phyloP scores from a whole-genome alignment of 2,113 vertebrate genomes.

The Athene noctua region DNA sequence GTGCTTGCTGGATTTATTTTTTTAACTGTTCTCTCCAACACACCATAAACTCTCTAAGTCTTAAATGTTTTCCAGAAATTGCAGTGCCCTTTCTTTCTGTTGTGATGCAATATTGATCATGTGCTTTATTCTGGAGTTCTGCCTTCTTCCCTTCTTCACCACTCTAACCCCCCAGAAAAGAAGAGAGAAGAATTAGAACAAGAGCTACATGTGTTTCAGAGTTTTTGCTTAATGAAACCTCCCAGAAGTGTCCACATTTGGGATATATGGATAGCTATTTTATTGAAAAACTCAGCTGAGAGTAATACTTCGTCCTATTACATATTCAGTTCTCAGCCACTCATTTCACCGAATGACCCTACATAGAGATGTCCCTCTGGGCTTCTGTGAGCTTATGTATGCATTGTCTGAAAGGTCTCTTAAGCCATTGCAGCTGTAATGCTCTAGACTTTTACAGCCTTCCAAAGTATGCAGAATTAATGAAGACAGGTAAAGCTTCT shows the following conservation, averaged over 20 bases:
- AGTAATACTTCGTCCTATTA: not conserved
- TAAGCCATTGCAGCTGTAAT: not conserved
- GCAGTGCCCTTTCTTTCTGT: not conserved
- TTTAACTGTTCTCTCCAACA: not conserved
- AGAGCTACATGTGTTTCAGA: not conserved
- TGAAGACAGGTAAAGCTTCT: not conserved
- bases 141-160: not conserved
- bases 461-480: not conserved
- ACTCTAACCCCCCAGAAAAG: not conserved
- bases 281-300: not conserved
- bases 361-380: not conserved
- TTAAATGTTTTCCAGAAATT: not conserved
- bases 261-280: not conserved
- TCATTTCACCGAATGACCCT: not conserved
- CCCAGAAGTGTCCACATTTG: not conserved
- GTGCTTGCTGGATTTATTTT: not conserved
- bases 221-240: not conserved
- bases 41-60: not conserved
- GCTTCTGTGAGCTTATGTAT: not conserved
- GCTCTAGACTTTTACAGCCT: not conserved
- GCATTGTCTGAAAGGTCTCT: not conserved
- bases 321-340: not conserved
- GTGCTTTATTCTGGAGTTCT: not conserved
- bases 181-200: not conserved
- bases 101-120: not conserved